These are phyloP conservation scores for Schizopygopsis pylzovi DNA, from an alignment of 2,797 vertebrate species.

Conservation along the genomic window DNA sequence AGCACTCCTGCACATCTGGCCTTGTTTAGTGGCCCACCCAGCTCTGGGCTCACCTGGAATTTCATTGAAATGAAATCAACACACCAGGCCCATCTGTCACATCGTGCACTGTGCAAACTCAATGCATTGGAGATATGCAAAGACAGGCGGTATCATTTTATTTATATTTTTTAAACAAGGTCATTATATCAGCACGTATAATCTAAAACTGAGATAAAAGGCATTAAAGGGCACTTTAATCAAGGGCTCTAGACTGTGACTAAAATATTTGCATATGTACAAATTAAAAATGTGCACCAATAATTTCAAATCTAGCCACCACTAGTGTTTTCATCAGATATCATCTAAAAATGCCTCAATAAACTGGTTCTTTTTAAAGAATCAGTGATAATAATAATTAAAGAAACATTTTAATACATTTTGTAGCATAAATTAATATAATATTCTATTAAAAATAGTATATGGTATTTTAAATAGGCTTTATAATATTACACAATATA, in stretches of 20 bases:
- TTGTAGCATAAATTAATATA: not conserved
- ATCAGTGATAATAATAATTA: not conserved
- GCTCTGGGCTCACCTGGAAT: slow-evolving; percentile 49
- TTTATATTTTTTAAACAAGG: not conserved
- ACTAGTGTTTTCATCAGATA: not conserved
- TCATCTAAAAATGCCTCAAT: not conserved
- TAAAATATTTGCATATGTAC: not conserved
- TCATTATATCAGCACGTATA: slow-evolving; percentile 21
- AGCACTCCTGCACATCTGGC: slow-evolving; percentile 61
- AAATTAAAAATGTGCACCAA: not conserved
- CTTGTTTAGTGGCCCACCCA: slow-evolving; percentile 48
- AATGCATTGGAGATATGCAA: not conserved
- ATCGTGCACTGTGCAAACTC: slow-evolving; percentile 23
- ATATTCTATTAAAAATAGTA: not conserved
- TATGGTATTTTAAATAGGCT: not conserved
- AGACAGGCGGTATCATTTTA: not conserved
- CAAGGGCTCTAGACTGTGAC: not conserved
- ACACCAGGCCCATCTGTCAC: slow-evolving; percentile 63
- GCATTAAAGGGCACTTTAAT: not conserved
- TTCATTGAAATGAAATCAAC: slow-evolving; percentile 58
- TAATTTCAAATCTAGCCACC: not conserved
- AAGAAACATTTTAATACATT: not conserved
- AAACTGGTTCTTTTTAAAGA: too few relatives aligned
- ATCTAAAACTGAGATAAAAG: not conserved
- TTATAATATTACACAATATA: not conserved